Percentiles rank a stretch among this genome's conserved stretches.
Conservation (phyloP, 2,888 invertebrate species). For the Cheilosia grossa region DNA sequence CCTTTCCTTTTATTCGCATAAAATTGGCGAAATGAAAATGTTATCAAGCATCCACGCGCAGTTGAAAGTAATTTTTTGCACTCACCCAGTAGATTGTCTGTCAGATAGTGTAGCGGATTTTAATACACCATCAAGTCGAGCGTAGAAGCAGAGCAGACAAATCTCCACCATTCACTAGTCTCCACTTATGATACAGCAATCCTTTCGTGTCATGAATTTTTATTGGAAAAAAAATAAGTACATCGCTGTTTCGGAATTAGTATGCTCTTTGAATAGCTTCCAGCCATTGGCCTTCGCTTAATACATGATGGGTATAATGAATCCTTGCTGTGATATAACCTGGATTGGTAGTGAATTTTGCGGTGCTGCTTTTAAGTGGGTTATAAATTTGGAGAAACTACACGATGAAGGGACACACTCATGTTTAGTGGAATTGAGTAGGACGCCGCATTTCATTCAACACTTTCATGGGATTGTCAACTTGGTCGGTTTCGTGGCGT, state of each 20-base stretch:
- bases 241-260: constrained; percentile 21
- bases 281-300: constrained; percentile 18
- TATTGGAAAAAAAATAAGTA: constrained; percentile 19
- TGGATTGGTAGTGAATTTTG: constrained; percentile 15
- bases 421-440: not conserved
- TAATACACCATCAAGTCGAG: constrained; percentile 2
- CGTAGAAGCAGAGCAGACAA: constrained; percentile 3
- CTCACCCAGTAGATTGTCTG: constrained; percentile 15
- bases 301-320: constrained; percentile 12
- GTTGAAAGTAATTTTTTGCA: constrained; percentile 6
- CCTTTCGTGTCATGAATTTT: constrained; percentile 45
- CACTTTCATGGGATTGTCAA: not conserved
- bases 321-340: constrained; percentile 20
- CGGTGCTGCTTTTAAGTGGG: constrained; percentile 31
- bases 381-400: constrained; percentile 15
- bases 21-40: constrained; percentile 47
- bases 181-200: constrained; percentile 32
- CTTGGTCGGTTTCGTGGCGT: not conserved
- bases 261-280: constrained; percentile 41
- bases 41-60: not conserved
- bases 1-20: constrained; percentile 22
- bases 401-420: not conserved
- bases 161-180: constrained; percentile 20
- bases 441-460: not conserved
- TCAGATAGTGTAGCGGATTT: constrained; percentile 10